phyloP scores from a whole-genome alignment of 2,113 vertebrate species.

The Arizona elegans region DNA sequence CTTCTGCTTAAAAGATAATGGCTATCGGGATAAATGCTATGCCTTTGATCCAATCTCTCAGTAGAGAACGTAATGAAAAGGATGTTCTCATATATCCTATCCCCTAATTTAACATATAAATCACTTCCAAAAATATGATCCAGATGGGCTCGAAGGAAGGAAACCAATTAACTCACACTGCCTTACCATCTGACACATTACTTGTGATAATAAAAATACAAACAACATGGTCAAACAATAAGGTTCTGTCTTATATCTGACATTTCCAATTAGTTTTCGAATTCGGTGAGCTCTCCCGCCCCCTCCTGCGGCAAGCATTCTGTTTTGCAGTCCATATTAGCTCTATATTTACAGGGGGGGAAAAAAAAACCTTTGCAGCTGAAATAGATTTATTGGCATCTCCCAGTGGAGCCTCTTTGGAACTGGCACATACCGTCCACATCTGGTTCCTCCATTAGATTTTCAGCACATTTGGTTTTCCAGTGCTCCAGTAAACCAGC shows the following conservation, averaged over 20 bases:
- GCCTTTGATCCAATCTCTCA: slow-evolving; percentile 52
- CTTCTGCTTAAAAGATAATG: neutral
- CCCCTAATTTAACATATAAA: slow-evolving; percentile 64
- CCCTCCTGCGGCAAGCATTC: slow-evolving; percentile 44
- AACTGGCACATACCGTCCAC: slow-evolving; percentile 55
- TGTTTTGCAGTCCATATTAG: slow-evolving; percentile 43
- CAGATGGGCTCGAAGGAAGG: slow-evolving; percentile 63
- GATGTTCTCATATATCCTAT: slow-evolving; percentile 60
- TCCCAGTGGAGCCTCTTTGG: slow-evolving; percentile 42
- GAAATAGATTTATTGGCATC: slow-evolving; percentile 38
- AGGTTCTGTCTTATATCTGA: slow-evolving; percentile 49
- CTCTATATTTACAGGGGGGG: slow-evolving; percentile 9
- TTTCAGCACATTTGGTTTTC: slow-evolving; percentile 50
- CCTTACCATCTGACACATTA: slow-evolving; percentile 63
- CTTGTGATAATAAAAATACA: slow-evolving; percentile 64
- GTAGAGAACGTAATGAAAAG: slow-evolving; percentile 61
- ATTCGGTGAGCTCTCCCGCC: slow-evolving; percentile 22
- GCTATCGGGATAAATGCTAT: neutral
- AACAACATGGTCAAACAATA: slow-evolving; percentile 58
- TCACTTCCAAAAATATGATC: slow-evolving; percentile 62
- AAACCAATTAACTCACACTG: slow-evolving; percentile 62
- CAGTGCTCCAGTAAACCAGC: neutral
- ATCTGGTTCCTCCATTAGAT: slow-evolving; percentile 60
- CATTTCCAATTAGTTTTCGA: slow-evolving; percentile 62
- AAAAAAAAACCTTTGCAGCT: neutral